Conservation (phyloP, 2,888 invertebrate species). For the Harmothoe impar region DNA sequence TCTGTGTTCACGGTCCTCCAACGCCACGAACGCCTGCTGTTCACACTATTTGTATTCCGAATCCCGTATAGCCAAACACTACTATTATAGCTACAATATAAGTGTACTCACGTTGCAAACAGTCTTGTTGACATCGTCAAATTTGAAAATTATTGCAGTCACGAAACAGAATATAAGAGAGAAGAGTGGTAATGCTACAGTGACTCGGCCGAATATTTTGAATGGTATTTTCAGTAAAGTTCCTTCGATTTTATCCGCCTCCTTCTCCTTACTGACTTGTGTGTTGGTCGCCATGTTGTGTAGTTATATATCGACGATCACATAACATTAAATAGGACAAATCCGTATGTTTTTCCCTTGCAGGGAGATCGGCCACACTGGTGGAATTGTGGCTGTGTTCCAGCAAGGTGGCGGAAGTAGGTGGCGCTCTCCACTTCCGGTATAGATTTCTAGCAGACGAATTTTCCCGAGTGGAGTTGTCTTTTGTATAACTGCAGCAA, state of each 20-base stretch:
- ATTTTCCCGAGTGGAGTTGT: neutral
- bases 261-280: constrained; percentile 70
- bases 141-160: constrained; percentile 94
- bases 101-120: constrained; percentile 92
- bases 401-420: constrained; percentile 46
- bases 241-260: constrained; percentile 66
- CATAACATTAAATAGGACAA: constrained; percentile 4
- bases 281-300: constrained; percentile 51
- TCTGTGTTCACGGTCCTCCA: neutral
- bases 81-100: neutral
- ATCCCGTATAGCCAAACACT: neutral
- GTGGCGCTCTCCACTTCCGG: constrained; percentile 33
- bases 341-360: neutral
- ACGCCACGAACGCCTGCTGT: neutral
- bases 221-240: constrained; percentile 76
- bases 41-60: neutral
- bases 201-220: constrained; percentile 89
- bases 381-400: constrained; percentile 20
- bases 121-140: constrained; percentile 96
- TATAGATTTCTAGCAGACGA: constrained; percentile 35
- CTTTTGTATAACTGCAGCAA: neutral
- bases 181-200: constrained; percentile 92
- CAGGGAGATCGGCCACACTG: constrained; percentile 22
- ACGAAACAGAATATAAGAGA: constrained; percentile 94
- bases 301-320: neutral